Percentiles rank a stretch among this genome's conserved stretches.
Conservation (phyloP, 2,113 vertebrate genomes). For the Agelaius tricolor region DNA sequence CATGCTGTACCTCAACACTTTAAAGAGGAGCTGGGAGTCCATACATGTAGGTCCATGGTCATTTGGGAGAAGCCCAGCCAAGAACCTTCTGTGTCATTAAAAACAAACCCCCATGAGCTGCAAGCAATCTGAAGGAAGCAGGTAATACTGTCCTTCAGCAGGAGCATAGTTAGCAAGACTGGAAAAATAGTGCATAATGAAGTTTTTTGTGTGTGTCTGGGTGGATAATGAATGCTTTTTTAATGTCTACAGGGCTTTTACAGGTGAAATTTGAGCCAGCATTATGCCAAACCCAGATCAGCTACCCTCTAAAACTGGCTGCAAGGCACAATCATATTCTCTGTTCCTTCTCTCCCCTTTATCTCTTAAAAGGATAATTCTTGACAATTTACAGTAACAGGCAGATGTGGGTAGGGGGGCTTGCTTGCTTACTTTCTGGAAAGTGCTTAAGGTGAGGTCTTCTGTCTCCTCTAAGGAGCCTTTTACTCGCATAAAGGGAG, state of each 20-base stretch:
- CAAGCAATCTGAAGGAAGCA: constrained; percentile 4
- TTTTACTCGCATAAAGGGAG: background rate
- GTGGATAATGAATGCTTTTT: constrained; percentile 60
- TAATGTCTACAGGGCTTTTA: constrained; percentile 54
- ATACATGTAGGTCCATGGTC: background rate
- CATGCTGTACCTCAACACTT: background rate
- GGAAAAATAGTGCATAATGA: constrained; percentile 51
- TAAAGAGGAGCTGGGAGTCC: background rate
- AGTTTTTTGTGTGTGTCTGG: constrained; percentile 39
- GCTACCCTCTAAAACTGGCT: constrained; percentile 17
- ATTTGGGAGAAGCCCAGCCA: background rate
- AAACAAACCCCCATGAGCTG: background rate
- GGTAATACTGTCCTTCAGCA: constrained; percentile 27
- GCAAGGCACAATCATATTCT: constrained; percentile 52
- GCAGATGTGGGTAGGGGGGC: background rate
- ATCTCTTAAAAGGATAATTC: constrained; percentile 64
- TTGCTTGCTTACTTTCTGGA: background rate
- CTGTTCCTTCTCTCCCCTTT: constrained; percentile 44
- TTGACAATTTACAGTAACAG: constrained; percentile 17
- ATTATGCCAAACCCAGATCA: background rate
- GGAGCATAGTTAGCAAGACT: constrained; percentile 22
- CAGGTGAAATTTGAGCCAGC: constrained; percentile 57
- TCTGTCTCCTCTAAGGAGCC: background rate
- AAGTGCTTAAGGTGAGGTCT: background rate
- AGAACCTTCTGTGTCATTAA: background rate